Evolutionary conservation across 2,797 vertebrate genomes (phyloP), one percentile per base, ranked within the genome.

Genomic region (Loris lydekkerianus): DNA sequence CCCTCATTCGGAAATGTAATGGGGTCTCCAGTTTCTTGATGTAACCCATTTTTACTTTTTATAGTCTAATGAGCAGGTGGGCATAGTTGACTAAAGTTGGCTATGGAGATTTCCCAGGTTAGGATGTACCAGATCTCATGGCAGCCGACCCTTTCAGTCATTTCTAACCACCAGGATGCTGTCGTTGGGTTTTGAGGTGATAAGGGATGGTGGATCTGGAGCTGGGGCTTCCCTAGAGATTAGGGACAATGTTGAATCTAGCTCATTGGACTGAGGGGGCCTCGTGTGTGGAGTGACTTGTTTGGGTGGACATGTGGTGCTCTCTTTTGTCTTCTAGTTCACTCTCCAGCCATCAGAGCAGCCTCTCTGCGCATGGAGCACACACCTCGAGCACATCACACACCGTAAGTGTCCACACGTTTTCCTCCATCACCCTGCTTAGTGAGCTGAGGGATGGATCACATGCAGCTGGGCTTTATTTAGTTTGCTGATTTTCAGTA

Each of bases 281-380:
- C 60, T 73, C 8, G 1, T 34, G 86, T 2, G 6, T 34, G 76
- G 77, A 72, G 7, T 61, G 31, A 34, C 7, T 27, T 5, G 0
- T 21, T 53, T 78, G 43, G 46, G 15, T 73, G 40, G 76, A 94
- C 69, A 72, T 2, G 1, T 21, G 69, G 29, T 75, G 18, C 25
- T 96, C 83, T 53, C 5, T 91, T 97, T 97, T 98, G 46, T 97
- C 7, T 60, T 97, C 70, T 92, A 98, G 97, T 96, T 97, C 98
- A 72, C 98, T 98, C 93, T 98, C 98, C 83, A 99, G 97, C 97
- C 99, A 99, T 97, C 99, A 98, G 97, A 99, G 98, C 98, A 99
- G 98, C 97, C 99, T 99, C 95, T 98, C 99, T 95, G 98, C 98
- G 49, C 99, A 99, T 65, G 98, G 98, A 86, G 98, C 98, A 53